Evolutionary conservation across 2,113 vertebrate species (phyloP).

Genomic region (Ammodytes dubius): DNA sequence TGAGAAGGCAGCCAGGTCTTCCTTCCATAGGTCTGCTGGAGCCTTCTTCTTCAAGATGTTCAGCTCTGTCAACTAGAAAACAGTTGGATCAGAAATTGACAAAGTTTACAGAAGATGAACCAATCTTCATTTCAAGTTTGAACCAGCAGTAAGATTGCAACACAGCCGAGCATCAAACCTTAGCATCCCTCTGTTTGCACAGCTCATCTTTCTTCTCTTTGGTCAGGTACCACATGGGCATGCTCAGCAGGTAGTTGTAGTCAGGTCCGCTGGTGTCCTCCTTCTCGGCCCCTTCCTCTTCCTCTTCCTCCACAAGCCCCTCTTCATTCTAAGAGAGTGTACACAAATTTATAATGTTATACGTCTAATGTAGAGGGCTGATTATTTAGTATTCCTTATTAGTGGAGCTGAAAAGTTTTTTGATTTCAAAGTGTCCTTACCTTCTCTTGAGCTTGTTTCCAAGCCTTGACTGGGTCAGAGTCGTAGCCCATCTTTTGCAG

Average conservation of each 20-base stretch:
- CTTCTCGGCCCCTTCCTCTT: slow-evolving; percentile 78
- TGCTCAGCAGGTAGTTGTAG: slow-evolving; percentile 96
- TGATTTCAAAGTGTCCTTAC: slow-evolving; percentile 69
- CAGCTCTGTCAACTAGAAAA: slow-evolving; percentile 85
- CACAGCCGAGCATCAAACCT: slow-evolving; percentile 80
- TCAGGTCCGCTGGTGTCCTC: slow-evolving; percentile 87
- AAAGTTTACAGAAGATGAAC: not conserved
- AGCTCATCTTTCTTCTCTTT: slow-evolving; percentile 99
- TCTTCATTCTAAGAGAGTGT: slow-evolving; percentile 52
- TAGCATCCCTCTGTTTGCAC: slow-evolving; percentile 91
- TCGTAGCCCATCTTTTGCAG: slow-evolving; percentile 94
- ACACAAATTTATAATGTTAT: not conserved
- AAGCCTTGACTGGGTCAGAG: slow-evolving; percentile 95
- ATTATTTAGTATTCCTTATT: not conserved
- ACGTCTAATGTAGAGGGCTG: not conserved
- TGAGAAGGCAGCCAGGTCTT: slow-evolving; percentile 91
- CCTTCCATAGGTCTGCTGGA: slow-evolving; percentile 91
- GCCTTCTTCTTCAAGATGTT: slow-evolving; percentile 87
- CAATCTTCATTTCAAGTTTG: too few relatives aligned
- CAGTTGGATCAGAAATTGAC: not conserved
- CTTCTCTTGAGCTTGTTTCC: slow-evolving; percentile 95
- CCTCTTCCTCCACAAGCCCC: slow-evolving; percentile 44
- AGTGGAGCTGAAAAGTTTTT: not conserved
- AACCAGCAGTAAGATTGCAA: not conserved
- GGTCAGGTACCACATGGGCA: slow-evolving; percentile 97